A percentile compares a stretch with the other conserved stretches of the same genome.
phyloP scores from a whole-genome alignment of 2,888 invertebrate species.

The Drosophila borborema region DNA sequence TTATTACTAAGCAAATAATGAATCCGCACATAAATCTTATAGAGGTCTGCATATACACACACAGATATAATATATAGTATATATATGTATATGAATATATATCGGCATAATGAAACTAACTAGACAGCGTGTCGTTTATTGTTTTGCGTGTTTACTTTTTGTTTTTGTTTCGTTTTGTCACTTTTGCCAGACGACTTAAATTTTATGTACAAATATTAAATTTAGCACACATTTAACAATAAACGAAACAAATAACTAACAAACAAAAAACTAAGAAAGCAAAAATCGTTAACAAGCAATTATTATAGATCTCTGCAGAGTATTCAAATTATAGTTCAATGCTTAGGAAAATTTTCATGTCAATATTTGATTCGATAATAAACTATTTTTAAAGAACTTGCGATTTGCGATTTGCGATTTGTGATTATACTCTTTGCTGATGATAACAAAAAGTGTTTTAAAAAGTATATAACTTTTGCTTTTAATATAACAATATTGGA shows the following conservation, averaged over 20 bases:
- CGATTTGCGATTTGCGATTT: no score
- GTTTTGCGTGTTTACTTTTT: constrained; percentile 19
- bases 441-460: not conserved
- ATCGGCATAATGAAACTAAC: constrained; percentile 23
- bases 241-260: constrained; percentile 40
- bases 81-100: not conserved
- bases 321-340: not conserved
- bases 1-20: constrained; percentile 1
- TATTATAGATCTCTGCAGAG: not conserved
- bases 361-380: not conserved
- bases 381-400: not conserved
- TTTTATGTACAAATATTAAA: constrained; percentile 37
- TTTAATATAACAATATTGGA: not conserved
- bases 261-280: not conserved
- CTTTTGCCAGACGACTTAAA: constrained; percentile 47
- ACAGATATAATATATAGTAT: not conserved
- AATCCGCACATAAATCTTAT: constrained; percentile 9
- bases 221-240: constrained; percentile 52
- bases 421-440: not conserved
- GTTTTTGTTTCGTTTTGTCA: constrained; percentile 22
- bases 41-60: not conserved
- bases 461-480: no score
- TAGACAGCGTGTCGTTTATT: constrained; percentile 58
- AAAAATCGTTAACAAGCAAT: constrained; percentile 29
- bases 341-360: not conserved